Percentiles rank a stretch among this genome's conserved stretches.
phyloP scores from a whole-genome alignment of 53 echinoderm and acorn worm genomes.

The Mesocentrotus franciscanus region DNA sequence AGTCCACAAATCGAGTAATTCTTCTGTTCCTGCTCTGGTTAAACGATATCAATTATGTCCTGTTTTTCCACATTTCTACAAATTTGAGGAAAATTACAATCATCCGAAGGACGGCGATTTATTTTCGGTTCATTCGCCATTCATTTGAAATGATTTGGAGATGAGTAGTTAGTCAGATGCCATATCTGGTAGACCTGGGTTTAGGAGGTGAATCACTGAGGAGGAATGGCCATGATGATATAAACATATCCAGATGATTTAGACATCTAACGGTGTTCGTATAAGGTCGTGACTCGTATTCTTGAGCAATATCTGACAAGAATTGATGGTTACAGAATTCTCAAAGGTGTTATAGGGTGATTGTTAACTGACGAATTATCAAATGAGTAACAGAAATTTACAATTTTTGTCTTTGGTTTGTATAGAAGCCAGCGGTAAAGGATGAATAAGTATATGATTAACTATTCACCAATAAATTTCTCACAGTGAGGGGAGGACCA shows the following conservation, averaged over 20 bases:
- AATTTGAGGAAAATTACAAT: constrained; percentile 28
- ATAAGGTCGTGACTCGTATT: neutral
- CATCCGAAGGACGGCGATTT: neutral
- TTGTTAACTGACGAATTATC: too few species aligned
- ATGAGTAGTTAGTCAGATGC: constrained; percentile 20
- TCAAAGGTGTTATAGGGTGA: too few species aligned
- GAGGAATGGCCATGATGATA: constrained; percentile 18
- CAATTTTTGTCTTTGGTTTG: too few species aligned
- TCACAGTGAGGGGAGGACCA: too few species aligned
- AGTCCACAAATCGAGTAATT: constrained; percentile 5
- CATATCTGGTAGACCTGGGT: neutral
- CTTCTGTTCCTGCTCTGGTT: constrained; percentile 42
- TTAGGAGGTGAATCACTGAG: neutral
- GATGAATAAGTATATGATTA: too few species aligned
- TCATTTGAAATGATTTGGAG: constrained; percentile 28
- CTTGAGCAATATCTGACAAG: neutral
- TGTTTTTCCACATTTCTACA: constrained; percentile 7
- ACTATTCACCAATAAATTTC: too few species aligned
- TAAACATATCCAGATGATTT: constrained; percentile 27
- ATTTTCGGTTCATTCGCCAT: neutral
- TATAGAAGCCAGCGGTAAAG: too few species aligned
- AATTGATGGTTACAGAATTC: neutral
- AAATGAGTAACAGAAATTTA: too few species aligned
- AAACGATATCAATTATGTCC: constrained; percentile 38
- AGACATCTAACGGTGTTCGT: neutral